Base-by-base conservation (phyloP, 2,113 vertebrate species). In the Toxotes chatareus region DNA sequence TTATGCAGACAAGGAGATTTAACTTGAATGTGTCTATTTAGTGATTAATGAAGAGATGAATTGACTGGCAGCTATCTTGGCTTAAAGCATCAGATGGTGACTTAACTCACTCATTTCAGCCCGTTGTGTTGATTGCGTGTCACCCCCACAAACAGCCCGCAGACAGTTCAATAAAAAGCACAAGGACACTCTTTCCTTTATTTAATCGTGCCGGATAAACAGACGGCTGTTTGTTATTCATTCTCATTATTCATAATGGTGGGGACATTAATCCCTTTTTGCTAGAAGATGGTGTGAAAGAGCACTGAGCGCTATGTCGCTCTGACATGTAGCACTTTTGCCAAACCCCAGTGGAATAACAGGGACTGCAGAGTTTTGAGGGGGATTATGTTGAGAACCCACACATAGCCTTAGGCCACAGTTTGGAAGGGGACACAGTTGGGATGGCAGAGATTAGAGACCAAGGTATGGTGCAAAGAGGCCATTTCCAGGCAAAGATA, bases 391-490 rank as follows among this genome's bases (percentile, higher is more conserved):
- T 47, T 3, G 68, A 68, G 79, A 86, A 86, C 84, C 87, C 87
- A 85, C 86, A 82, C 86, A 73, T 89, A 60, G 94, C 94, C 94
- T 73, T n/a, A 27, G 94, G 95, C 90, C 88, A 93, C 78, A 85
- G 89, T 93, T 93, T 88, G 86, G 79, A 88, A 80, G 70, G 89
- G 85, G 85, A 84, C 81, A 88, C 88, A 80, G 90, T 91, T 93
- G 90, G 90, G 92, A 91, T 78, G 61, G 56, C 70, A 67, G 91
- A 91, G 94, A 95, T 95, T 95, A 95, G 88, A 91, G 83, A 67
- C 56, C 81, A 67, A 84, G 77, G 88, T 88, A 34, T 10, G 69
- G 63, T 56, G 83, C 47, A 57, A 66, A 77, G 59, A 68, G 85
- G 53, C 80, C 71, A 66, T 73, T 92, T 89, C 75, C 62, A 79